phyloP scores from a whole-genome alignment of 2,888 invertebrate species.

The Acanthosepion lycidas region DNA sequence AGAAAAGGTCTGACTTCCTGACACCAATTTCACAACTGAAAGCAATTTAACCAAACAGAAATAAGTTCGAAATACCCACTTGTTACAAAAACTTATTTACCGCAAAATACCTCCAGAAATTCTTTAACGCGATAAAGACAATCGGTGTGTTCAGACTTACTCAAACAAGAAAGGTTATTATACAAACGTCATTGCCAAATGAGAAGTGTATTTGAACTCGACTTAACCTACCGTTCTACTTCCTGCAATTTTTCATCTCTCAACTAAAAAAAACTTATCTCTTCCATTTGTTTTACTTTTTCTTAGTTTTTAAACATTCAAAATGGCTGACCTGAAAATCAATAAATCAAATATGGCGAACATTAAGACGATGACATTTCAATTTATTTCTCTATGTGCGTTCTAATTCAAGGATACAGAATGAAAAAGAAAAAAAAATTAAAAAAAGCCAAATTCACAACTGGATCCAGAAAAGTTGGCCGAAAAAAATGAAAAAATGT shows the following conservation, averaged over 20 bases:
- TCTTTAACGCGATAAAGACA: neutral
- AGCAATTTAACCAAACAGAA: too few relatives aligned
- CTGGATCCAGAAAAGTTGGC: neutral
- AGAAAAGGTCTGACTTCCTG: too few relatives aligned
- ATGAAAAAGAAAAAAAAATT: neutral
- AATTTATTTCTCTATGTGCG: constrained; percentile 9
- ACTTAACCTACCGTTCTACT: neutral
- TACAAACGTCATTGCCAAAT: neutral
- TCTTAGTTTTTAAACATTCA: neutral
- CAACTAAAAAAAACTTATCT: neutral
- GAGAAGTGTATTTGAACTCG: neutral
- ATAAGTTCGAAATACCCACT: too few relatives aligned
- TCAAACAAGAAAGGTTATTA: neutral
- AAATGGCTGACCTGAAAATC: neutral
- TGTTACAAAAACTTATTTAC: too few relatives aligned
- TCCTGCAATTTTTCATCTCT: neutral
- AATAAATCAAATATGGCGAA: constrained; percentile 9
- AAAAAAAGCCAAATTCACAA: neutral
- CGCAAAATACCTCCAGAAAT: too few relatives aligned
- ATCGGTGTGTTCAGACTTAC: neutral
- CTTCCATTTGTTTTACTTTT: neutral
- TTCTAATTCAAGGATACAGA: neutral
- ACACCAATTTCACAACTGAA: too few relatives aligned
- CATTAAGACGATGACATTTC: constrained; percentile 9
- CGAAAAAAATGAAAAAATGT: neutral